Conservation (phyloP, 2,797 vertebrate genomes). For the Syngnathus rostellatus region DNA sequence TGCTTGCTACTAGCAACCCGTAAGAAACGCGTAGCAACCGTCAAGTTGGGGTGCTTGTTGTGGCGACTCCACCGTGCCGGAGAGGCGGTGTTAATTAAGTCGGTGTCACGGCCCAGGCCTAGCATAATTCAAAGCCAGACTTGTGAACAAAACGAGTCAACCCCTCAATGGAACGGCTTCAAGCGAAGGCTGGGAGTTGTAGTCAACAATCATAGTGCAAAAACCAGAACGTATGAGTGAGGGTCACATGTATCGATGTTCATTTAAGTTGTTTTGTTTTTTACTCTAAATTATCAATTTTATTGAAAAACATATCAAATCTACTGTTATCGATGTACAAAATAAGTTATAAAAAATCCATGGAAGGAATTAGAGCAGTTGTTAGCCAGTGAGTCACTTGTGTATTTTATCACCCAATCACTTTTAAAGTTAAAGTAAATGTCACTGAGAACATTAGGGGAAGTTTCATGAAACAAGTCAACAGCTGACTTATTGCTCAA, state of each 20-base stretch:
- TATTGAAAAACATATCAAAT: no score
- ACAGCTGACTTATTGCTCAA: background rate
- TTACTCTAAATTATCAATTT: no score
- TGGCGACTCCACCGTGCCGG: rapidly evolving
- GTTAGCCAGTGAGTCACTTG: conserved; percentile 58
- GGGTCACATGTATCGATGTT: no score
- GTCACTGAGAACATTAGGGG: background rate
- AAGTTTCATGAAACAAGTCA: conserved; percentile 2
- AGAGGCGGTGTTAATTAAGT: background rate
- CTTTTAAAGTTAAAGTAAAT: conserved; percentile 12
- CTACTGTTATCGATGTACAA: no score
- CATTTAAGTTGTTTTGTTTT: no score
- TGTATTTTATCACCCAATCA: conserved; percentile 40
- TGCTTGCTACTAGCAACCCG: background rate
- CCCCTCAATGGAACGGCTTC: background rate
- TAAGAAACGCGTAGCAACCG: conserved; percentile 16
- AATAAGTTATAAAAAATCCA: background rate
- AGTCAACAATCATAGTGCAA: conserved; percentile 19
- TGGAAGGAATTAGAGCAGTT: background rate
- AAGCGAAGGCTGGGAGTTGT: conserved; percentile 35
- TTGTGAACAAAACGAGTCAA: background rate
- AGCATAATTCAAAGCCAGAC: background rate
- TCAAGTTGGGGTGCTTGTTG: conserved; percentile 16
- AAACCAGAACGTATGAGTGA: background rate
- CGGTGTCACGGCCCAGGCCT: background rate